These are phyloP conservation scores for Mythimna lalbum DNA, from an alignment of 2,888 invertebrate genomes.

Conservation along the genomic window DNA sequence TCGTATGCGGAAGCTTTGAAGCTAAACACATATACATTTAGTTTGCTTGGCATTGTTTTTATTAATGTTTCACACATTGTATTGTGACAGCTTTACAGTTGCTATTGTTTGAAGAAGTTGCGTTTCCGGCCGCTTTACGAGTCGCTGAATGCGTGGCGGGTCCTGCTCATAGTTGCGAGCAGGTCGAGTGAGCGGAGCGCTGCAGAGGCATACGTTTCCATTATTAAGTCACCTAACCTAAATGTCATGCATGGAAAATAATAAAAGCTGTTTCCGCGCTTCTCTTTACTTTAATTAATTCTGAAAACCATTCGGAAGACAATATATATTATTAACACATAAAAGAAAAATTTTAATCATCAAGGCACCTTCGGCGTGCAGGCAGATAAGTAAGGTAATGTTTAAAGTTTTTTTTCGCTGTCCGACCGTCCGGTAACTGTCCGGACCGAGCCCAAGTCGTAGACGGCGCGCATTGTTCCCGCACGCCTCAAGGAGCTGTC, in stretches of 20 bases:
- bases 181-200: neutral
- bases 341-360: no score
- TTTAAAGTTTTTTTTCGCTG: no score
- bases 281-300: neutral
- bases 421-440: no score
- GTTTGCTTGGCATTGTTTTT: neutral
- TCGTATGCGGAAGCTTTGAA: neutral
- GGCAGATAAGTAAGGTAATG: no score
- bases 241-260: neutral
- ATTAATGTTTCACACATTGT: neutral
- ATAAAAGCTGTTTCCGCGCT: neutral
- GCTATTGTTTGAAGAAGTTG: slow-evolving; percentile 1
- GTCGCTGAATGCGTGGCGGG: slow-evolving; percentile 16
- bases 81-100: neutral
- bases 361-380: no score
- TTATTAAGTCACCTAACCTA: slow-evolving; percentile 17
- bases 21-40: neutral
- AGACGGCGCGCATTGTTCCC: no score
- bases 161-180: no score
- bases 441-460: no score
- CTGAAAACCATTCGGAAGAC: no score
- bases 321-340: no score
- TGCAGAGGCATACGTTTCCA: slow-evolving; percentile 21
- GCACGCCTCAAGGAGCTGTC: no score
- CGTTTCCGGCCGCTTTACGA: slow-evolving; percentile 29